Evolutionary conservation across 2,888 invertebrate species (phyloP).

Genomic region (Falcaria lacertinaria): DNA sequence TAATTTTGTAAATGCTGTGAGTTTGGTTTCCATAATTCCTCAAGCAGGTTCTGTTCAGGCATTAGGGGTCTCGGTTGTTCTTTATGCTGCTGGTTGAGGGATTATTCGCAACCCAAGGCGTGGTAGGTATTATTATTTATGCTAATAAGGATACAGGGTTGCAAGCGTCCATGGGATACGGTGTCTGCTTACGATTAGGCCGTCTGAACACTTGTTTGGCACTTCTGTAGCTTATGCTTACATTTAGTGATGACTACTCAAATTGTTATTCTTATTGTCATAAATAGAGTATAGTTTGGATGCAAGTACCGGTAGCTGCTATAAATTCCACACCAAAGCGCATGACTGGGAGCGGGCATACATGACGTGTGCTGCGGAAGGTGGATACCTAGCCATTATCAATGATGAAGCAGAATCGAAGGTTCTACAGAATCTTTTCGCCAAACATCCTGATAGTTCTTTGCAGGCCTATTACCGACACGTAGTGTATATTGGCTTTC

Average conservation of each 20-base stretch:
- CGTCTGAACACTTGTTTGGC: too few species aligned
- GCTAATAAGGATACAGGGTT: too few species aligned
- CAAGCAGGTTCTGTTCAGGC: too few species aligned
- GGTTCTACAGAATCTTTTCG: conserved; percentile 18
- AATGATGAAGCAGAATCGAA: conserved; percentile 28
- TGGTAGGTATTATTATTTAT: too few species aligned
- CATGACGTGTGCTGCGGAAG: conserved; percentile 35
- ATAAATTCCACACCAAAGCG: conserved; percentile 33
- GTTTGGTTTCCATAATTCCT: too few species aligned
- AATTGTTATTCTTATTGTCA: neutral
- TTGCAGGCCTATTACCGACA: neutral
- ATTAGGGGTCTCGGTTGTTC: too few species aligned
- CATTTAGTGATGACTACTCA: neutral
- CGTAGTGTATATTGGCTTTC: neutral
- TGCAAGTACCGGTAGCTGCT: conserved; percentile 18
- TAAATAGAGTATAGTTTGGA: neutral
- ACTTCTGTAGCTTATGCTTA: neutral
- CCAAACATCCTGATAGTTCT: conserved; percentile 9
- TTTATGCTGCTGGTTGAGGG: too few species aligned
- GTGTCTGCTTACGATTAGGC: too few species aligned
- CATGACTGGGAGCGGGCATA: conserved; percentile 31
- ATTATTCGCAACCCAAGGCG: too few species aligned
- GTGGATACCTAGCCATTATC: conserved; percentile 31
- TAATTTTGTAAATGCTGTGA: too few species aligned
- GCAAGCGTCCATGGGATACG: too few species aligned